phyloP scores from a whole-genome alignment of 2,888 invertebrate species.

The Antheraea assamensis region DNA sequence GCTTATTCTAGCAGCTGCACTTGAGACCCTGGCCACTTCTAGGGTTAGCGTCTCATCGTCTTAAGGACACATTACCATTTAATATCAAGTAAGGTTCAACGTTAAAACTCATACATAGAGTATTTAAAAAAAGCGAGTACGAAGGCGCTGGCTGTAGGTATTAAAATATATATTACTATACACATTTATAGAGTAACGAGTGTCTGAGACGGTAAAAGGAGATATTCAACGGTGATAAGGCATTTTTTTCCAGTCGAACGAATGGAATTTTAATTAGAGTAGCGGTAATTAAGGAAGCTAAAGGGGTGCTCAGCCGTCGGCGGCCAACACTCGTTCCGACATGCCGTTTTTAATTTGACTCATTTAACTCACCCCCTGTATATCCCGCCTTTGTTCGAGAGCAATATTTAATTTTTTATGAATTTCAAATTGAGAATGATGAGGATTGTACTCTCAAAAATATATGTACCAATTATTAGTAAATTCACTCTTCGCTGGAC shows the following conservation, averaged over 20 bases:
- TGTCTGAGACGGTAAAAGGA: conserved; percentile 23
- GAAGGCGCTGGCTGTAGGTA: not conserved
- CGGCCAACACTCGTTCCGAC: conserved; percentile 26
- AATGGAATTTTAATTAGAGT: conserved; percentile 78
- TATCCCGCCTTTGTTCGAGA: conserved; percentile 27
- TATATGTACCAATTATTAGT: too few relatives aligned
- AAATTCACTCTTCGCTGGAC: too few relatives aligned
- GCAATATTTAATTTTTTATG: not conserved
- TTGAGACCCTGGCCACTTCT: too few relatives aligned
- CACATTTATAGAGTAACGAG: not conserved
- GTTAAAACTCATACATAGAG: too few relatives aligned
- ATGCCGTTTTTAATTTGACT: conserved; percentile 29
- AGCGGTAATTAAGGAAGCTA: conserved; percentile 70
- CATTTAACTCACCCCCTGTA: conserved; percentile 27
- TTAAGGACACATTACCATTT: too few relatives aligned
- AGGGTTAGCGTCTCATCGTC: too few relatives aligned
- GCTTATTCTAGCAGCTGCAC: too few relatives aligned
- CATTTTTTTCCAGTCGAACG: conserved; percentile 64
- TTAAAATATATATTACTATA: not conserved
- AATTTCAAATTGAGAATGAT: not conserved
- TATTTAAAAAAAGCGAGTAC: too few relatives aligned
- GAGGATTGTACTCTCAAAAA: not conserved
- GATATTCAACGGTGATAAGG: conserved; percentile 36
- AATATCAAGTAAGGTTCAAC: too few relatives aligned
- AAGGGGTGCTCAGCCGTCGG: conserved; percentile 28